A percentile compares a stretch with the other conserved stretches of the same genome.
These are phyloP conservation scores for Chrosomus eos DNA, from an alignment of 2,797 vertebrate species.

Conservation along the genomic window DNA sequence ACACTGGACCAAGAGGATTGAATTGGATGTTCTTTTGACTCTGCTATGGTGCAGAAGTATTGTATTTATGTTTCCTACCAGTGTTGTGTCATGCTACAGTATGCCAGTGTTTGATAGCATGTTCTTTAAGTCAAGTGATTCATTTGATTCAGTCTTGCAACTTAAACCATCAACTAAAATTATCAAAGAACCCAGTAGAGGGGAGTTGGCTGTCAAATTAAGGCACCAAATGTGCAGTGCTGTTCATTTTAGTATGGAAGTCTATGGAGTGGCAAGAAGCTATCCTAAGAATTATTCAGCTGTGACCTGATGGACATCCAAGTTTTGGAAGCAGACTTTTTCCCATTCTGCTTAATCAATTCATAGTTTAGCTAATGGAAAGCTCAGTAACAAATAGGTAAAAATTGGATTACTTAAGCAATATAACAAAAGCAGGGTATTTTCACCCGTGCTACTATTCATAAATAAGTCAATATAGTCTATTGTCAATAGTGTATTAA, in stretches of 20 bases:
- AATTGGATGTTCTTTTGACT: background rate
- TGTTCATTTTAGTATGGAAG: constrained; percentile 35
- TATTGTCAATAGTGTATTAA: background rate
- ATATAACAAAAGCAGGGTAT: background rate
- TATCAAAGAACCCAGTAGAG: background rate
- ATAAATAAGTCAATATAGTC: background rate
- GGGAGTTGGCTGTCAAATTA: constrained; percentile 41
- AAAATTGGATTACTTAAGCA: background rate
- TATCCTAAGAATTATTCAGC: constrained; percentile 39
- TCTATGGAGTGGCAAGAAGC: constrained; percentile 40
- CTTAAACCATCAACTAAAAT: constrained; percentile 4
- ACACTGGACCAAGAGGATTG: background rate
- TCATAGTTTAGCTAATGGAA: background rate
- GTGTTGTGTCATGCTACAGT: constrained; percentile 8
- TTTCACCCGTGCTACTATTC: background rate
- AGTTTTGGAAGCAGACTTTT: constrained; percentile 37
- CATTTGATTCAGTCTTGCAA: background rate
- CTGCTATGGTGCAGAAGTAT: background rate
- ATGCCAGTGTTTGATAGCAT: constrained; percentile 5
- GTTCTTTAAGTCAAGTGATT: constrained; percentile 24
- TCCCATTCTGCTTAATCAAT: constrained; percentile 37
- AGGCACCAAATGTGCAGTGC: constrained; percentile 26
- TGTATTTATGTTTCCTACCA: constrained; percentile 14
- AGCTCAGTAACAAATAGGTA: constrained; percentile 5
- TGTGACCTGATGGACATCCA: constrained; percentile 31